Percentiles rank a stretch among this genome's conserved stretches.
Evolutionary conservation across 2,797 vertebrate genomes (phyloP).

Genomic region (Phoxinus dragarum): DNA sequence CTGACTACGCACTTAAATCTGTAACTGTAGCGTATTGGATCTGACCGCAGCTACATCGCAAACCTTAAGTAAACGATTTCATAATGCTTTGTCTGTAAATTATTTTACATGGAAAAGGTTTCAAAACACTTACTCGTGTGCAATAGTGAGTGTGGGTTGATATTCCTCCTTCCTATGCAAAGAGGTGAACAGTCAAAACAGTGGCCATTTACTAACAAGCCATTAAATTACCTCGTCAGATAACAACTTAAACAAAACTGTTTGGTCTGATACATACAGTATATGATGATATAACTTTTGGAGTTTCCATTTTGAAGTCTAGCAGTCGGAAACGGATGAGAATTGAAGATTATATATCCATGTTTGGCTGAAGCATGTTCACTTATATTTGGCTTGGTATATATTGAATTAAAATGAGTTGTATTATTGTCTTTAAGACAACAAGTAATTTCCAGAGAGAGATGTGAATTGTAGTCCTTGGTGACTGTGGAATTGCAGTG

Average conservation of each 20-base stretch:
- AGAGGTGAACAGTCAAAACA: too few species aligned
- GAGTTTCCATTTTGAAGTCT: not conserved
- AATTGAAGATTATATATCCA: not conserved
- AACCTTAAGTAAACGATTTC: too few species aligned
- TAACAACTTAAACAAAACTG: not conserved
- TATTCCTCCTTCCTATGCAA: too few species aligned
- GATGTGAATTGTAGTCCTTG: not conserved
- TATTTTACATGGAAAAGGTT: too few species aligned
- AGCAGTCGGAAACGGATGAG: not conserved
- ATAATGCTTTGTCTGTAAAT: too few species aligned
- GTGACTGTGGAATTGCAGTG: constrained; percentile 1
- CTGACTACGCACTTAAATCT: too few species aligned
- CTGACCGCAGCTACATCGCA: too few species aligned
- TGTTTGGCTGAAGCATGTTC: not conserved
- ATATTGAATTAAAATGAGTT: not conserved
- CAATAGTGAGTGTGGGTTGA: too few species aligned
- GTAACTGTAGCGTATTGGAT: too few species aligned
- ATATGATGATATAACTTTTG: not conserved
- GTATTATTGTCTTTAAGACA: not conserved
- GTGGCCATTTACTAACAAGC: too few species aligned
- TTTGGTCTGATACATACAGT: not conserved
- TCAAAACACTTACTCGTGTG: too few species aligned
- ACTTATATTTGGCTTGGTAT: not conserved
- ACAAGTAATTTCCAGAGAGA: not conserved
- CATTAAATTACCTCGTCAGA: not conserved